Base-by-base conservation (phyloP, 1,140 invertebrate genomes). In the Solen grandis region DNA sequence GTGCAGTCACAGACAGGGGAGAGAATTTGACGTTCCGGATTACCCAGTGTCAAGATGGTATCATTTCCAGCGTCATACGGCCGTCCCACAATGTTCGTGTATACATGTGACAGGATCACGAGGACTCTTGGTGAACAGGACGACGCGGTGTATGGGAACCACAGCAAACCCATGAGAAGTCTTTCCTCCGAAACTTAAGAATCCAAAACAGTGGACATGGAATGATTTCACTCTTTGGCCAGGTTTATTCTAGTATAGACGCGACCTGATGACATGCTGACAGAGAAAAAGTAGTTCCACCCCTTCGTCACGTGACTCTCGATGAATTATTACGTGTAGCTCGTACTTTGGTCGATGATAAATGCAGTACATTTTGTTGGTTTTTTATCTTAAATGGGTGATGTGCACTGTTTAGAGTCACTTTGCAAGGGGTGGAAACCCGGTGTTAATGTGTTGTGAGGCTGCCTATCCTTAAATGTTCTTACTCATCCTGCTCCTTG, bases 211-310 rank as follows among this genome's bases (percentile, higher is more conserved):
- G 60, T 29, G 60, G 57, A 63, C 50, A 68, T 65, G 77, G 77
- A 80, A 80, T 80, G 77, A 65, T 80, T 35, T n/a, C 59, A 54
- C 66, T 80, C 77, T 80, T 72, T 80, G 77, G 69, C 77, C 77
- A 59, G 77, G 55, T 72, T 65, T 35, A 54, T 57, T 72, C 57
- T 60, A 57, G 65, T 69, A 41, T 29, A 72, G 31, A 46, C 55
- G 75, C 54, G 41, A 60, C 65, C 50, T 63, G 27, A 25, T 33
- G 38, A 79, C 46, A 55, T 69, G 65, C 63, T 72, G 68, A 72
- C 68, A 62, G 63, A 80, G 68, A 70, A 70, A 65, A 62, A 72
- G 59, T 57, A 68, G 41, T 72, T 70, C 77, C 68, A 72, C 77
- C 68, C 69, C 59, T 62, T 72, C 60, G 52, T 36, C 65, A 70